Percentiles rank a stretch among this genome's conserved stretches.
Evolutionary conservation across 1,140 invertebrate genomes (phyloP).

Genomic region (Lethocerus indicus): DNA sequence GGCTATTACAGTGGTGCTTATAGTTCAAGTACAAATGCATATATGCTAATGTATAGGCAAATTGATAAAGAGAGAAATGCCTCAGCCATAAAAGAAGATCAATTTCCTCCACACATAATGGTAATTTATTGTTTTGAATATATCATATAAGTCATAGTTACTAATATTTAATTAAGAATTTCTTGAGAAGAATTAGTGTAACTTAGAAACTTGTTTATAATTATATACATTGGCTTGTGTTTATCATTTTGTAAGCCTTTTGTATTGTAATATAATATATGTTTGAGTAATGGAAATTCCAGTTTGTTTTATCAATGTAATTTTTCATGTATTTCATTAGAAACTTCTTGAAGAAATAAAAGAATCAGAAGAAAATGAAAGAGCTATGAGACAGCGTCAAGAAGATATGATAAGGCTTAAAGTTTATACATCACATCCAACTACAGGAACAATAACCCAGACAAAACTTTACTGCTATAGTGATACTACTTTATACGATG

Average conservation of each 20-base stretch:
- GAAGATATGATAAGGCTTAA: constrained; percentile 42
- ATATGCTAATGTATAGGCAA: constrained; percentile 85
- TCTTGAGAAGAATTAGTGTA: too few species aligned
- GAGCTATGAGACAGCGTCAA: constrained; percentile 35
- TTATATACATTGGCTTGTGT: too few species aligned
- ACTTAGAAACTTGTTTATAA: too few species aligned
- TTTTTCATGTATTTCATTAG: constrained; percentile 23
- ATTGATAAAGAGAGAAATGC: constrained; percentile 54
- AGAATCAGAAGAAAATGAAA: constrained; percentile 47
- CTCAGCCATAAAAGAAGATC: constrained; percentile 41
- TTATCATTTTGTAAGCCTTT: too few species aligned
- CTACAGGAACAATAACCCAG: constrained; percentile 30
- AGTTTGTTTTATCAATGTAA: too few species aligned
- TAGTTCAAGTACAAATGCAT: constrained; percentile 75
- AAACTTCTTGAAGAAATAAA: constrained; percentile 43
- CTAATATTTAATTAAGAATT: too few species aligned
- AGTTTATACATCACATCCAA: constrained; percentile 44
- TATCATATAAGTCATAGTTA: background rate
- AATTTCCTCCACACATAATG: constrained; percentile 61
- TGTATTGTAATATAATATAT: too few species aligned
- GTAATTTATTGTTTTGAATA: constrained; percentile 18
- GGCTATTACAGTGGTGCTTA: constrained; percentile 58
- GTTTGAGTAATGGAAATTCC: too few species aligned
- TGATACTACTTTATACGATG: constrained; percentile 36
- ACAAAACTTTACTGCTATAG: constrained; percentile 34